A percentile compares a stretch with the other conserved stretches of the same genome.
Conservation (phyloP, 2,888 invertebrate genomes). For the Diploptera punctata region DNA sequence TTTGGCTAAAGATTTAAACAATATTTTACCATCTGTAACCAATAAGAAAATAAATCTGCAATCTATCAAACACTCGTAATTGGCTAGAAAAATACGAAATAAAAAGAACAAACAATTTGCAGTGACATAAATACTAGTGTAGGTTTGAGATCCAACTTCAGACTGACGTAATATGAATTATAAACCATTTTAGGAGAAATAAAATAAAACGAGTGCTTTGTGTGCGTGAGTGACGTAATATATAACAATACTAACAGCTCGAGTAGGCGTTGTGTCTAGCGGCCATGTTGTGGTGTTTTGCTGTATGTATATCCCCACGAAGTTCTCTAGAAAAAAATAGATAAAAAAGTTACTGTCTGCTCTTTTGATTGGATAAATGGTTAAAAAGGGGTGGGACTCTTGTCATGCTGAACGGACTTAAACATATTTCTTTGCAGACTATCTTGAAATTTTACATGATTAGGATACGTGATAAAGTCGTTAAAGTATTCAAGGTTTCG, state of each 20-base stretch:
- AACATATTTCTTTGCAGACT: background rate
- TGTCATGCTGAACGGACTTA: constrained; percentile 1
- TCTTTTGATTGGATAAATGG: constrained; percentile 26
- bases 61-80: background rate
- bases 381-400: background rate
- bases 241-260: background rate
- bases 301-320: background rate
- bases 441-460: background rate
- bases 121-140: no score
- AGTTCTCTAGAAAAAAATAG: background rate
- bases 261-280: no score
- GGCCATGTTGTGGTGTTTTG: constrained; percentile 12
- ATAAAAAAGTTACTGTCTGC: background rate
- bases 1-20: background rate
- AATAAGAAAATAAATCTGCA: background rate
- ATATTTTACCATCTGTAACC: background rate
- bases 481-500: background rate
- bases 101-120: no score
- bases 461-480: background rate
- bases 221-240: constrained; percentile 8
- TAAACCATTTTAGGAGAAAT: background rate
- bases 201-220: background rate
- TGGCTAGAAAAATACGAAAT: background rate
- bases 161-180: constrained; percentile 4
- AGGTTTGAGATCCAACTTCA: no score